Evolutionary conservation across 2,797 vertebrate genomes (phyloP).

Genomic region (Aselliscus stoliczkanus): DNA sequence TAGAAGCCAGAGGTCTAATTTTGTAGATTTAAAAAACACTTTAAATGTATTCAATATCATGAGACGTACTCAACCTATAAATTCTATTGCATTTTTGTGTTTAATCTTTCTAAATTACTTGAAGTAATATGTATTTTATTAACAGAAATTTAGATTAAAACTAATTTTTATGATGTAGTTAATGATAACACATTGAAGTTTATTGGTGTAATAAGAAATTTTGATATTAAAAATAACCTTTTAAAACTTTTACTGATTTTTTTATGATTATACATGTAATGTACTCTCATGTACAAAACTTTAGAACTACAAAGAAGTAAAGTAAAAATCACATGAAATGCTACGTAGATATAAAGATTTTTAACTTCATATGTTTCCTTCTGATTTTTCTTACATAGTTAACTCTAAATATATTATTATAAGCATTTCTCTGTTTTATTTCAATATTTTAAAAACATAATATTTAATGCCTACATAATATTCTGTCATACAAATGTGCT

Average conservation of each 20-base stretch:
- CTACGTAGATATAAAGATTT: not conserved
- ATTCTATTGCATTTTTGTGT: not conserved
- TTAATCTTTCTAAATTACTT: not conserved
- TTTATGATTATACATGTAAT: not conserved
- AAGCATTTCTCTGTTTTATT: not conserved
- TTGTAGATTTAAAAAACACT: not conserved
- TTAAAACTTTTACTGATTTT: not conserved
- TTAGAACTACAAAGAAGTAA: not conserved
- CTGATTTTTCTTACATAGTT: not conserved
- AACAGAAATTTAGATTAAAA: not conserved
- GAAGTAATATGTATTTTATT: not conserved
- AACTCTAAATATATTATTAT: not conserved
- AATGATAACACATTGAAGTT: not conserved
- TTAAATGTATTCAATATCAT: not conserved
- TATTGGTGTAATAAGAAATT: not conserved
- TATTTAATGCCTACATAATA: not conserved
- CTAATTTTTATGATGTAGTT: constrained; percentile 4
- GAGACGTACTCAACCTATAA: not conserved
- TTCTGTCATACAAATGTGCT: not conserved
- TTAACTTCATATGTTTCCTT: not conserved
- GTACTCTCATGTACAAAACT: not conserved
- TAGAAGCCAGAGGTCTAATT: not conserved
- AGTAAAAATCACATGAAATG: not conserved
- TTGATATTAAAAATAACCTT: not conserved
- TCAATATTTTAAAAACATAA: not conserved